phyloP scores from a whole-genome alignment of 1,140 invertebrate genomes.

The Halictus rubicundus region DNA sequence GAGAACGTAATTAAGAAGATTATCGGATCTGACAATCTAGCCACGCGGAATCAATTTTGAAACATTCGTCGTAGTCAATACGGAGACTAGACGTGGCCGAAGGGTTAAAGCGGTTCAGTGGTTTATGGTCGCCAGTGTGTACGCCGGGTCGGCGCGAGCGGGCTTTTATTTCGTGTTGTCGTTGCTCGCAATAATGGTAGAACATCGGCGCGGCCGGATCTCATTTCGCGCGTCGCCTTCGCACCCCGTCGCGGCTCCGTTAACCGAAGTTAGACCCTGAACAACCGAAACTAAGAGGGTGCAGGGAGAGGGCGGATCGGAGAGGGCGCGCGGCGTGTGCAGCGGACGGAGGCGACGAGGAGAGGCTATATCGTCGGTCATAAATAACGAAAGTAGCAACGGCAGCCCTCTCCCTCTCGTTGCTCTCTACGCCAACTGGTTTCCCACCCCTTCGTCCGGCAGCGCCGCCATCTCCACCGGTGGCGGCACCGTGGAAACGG shows the following conservation, averaged over 20 bases:
- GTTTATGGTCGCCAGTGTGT: background rate
- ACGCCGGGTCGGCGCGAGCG: background rate
- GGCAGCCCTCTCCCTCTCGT: conserved; percentile 60
- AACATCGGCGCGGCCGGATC: conserved; percentile 53
- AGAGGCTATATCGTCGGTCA: conserved; percentile 68
- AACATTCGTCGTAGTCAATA: too few relatives aligned
- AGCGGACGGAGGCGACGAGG: conserved; percentile 53
- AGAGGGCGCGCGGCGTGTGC: conserved; percentile 32
- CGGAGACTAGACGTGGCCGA: too few relatives aligned
- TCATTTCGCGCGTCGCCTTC: conserved; percentile 56
- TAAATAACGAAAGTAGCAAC: conserved; percentile 74
- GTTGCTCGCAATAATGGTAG: conserved; percentile 55
- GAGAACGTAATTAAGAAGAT: too few relatives aligned
- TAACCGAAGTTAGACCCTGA: conserved; percentile 61
- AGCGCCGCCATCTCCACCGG: conserved; percentile 45
- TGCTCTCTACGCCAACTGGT: conserved; percentile 37
- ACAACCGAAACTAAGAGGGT: conserved; percentile 45
- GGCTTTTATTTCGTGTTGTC: conserved; percentile 43
- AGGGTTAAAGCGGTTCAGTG: too few relatives aligned
- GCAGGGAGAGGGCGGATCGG: background rate
- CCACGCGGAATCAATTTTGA: too few relatives aligned
- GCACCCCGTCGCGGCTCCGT: conserved; percentile 15
- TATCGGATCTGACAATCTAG: too few relatives aligned
- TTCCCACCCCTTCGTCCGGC: conserved; percentile 34
- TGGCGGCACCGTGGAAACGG: conserved; percentile 40